Evolutionary conservation across 23 tunicate genomes (phyloP).

Genomic region (Oikopleura dioica): DNA sequence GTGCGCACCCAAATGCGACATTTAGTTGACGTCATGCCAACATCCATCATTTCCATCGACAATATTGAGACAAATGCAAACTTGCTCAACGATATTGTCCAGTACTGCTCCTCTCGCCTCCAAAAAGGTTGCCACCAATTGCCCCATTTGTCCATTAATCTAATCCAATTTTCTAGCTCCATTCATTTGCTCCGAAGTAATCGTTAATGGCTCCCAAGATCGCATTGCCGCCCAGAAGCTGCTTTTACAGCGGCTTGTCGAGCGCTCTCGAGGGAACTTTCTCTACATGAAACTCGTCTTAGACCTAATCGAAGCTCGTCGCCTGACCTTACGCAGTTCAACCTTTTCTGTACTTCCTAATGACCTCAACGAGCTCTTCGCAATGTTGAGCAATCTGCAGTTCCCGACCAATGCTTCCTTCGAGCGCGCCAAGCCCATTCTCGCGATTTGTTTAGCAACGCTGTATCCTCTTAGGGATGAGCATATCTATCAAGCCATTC

Average conservation of each 20-base stretch:
- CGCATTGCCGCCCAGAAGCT: constrained; percentile 44
- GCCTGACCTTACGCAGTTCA: constrained; percentile 49
- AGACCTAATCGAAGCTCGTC: constrained; percentile 51
- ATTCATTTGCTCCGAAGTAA: neutral
- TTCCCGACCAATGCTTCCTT: constrained; percentile 47
- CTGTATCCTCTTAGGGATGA: constrained; percentile 80
- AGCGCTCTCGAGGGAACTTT: constrained; percentile 39
- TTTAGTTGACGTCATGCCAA: neutral
- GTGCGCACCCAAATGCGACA: constrained; percentile 18
- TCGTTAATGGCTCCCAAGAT: constrained; percentile 21
- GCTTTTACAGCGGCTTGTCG: constrained; percentile 29
- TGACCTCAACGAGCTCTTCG: constrained; percentile 43
- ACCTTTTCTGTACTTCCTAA: constrained; percentile 50
- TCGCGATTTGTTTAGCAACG: constrained; percentile 55
- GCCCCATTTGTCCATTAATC: too few species aligned
- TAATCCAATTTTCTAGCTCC: too few species aligned
- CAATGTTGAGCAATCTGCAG: constrained; percentile 41
- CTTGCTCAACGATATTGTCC: neutral
- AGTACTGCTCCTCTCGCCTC: neutral
- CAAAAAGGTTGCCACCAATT: too few species aligned
- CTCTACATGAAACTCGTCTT: constrained; percentile 52
- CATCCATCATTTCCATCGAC: neutral
- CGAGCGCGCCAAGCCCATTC: constrained; percentile 38
- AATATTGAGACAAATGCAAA: neutral
- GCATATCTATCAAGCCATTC: constrained; percentile 40